Evolutionary conservation across 2,113 vertebrate genomes (phyloP).

Genomic region (Rhea pennata): DNA sequence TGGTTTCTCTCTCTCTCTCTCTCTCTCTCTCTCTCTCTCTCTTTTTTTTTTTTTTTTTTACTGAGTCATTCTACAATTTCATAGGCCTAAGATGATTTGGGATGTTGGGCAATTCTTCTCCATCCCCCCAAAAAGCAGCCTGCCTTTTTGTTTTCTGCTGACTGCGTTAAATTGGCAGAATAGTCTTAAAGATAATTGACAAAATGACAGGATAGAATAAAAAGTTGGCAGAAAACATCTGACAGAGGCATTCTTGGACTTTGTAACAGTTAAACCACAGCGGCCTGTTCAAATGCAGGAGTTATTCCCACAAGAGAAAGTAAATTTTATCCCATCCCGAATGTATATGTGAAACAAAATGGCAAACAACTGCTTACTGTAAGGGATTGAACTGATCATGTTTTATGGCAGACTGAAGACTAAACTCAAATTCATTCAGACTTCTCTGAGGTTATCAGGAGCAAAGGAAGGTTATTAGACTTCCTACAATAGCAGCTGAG

Average conservation of each 20-base stretch:
- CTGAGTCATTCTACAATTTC: slow-evolving; percentile 24
- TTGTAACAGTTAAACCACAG: slow-evolving; percentile 49
- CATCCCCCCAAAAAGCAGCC: background rate
- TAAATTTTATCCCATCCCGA: slow-evolving; percentile 8
- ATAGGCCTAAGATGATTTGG: background rate
- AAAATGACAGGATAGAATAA: slow-evolving; percentile 65
- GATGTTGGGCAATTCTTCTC: background rate
- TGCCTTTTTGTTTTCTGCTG: slow-evolving; percentile 49
- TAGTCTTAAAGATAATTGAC: slow-evolving; percentile 51
- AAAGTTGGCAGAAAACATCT: slow-evolving; percentile 49
- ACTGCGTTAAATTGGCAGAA: slow-evolving; percentile 22
- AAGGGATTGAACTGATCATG: background rate
- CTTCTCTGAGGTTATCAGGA: slow-evolving; percentile 23
- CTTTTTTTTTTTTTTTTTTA: background rate
- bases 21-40: no score
- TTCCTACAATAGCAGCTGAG: background rate
- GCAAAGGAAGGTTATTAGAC: slow-evolving; percentile 16
- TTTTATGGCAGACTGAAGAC: background rate
- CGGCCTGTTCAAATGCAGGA: slow-evolving; percentile 1
- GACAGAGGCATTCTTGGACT: slow-evolving; percentile 45
- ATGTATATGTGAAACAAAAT: background rate
- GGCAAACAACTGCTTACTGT: background rate
- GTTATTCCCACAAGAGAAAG: slow-evolving; percentile 22
- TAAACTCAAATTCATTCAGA: background rate
- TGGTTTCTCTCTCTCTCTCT: background rate